These are phyloP conservation scores for Eulemur rufifrons DNA, from an alignment of 2,113 vertebrate species.

Conservation along the genomic window DNA sequence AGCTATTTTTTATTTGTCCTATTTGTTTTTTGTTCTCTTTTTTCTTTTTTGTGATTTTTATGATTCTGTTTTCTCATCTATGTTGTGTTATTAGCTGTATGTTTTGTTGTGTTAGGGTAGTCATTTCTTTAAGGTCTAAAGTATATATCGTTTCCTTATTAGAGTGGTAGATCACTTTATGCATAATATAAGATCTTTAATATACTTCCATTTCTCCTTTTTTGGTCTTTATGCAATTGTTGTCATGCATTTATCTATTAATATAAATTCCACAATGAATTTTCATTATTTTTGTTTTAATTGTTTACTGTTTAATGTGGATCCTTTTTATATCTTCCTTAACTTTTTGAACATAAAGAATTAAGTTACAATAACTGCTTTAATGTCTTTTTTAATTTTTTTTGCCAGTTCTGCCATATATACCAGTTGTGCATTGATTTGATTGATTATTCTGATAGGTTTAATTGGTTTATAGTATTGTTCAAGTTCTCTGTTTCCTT, in stretches of 20 bases:
- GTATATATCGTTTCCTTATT: not conserved
- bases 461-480: too few relatives aligned
- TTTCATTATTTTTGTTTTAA: not conserved
- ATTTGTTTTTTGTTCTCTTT: not conserved
- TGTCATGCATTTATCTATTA: not conserved
- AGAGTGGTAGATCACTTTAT: too few relatives aligned
- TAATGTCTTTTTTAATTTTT: too few relatives aligned
- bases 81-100: not conserved
- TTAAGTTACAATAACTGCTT: too few relatives aligned
- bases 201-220: not conserved
- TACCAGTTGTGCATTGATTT: not conserved
- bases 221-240: not conserved
- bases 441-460: too few relatives aligned
- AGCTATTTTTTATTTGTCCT: not conserved
- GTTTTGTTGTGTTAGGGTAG: not conserved
- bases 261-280: not conserved
- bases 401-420: not conserved
- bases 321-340: not conserved
- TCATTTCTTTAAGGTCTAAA: not conserved
- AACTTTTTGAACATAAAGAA: too few relatives aligned
- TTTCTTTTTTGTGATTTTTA: not conserved
- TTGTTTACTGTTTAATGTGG: not conserved
- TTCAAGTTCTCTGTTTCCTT: too few relatives aligned
- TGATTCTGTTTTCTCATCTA: not conserved
- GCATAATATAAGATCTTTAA: not conserved